Evolutionary conservation across 2,888 invertebrate genomes (phyloP).

Genomic region (Sepiola atlantica): DNA sequence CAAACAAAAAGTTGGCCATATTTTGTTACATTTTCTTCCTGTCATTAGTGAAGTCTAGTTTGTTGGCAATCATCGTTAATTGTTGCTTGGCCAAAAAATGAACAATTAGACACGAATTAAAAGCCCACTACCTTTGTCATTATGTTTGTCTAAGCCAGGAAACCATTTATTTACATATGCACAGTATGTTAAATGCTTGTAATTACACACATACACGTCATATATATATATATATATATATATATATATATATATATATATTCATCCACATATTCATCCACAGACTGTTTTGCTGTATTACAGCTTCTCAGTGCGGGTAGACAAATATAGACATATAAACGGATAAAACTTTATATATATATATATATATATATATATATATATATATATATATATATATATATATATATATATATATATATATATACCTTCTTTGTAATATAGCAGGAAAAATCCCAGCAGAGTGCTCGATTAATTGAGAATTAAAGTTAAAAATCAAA

Average conservation of each 20-base stretch:
- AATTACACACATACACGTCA: neutral
- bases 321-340: neutral
- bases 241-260: neutral
- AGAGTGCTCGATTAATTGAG: too few relatives aligned
- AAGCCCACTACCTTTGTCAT: neutral
- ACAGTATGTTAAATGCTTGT: neutral
- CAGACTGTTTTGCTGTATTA: neutral
- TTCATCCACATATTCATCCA: neutral
- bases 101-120: neutral
- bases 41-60: neutral
- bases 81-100: neutral
- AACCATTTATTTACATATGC: neutral
- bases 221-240: neutral
- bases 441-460: too few relatives aligned
- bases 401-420: too few relatives aligned
- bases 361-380: neutral
- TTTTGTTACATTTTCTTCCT: neutral
- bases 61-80: neutral
- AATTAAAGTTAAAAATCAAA: too few relatives aligned
- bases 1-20: neutral
- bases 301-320: too few relatives aligned
- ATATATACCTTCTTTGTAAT: too few relatives aligned
- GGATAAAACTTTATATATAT: neutral
- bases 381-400: neutral
- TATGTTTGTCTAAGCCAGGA: neutral